phyloP scores from a whole-genome alignment of 2,113 vertebrate species.

The Dipodomys merriami region DNA sequence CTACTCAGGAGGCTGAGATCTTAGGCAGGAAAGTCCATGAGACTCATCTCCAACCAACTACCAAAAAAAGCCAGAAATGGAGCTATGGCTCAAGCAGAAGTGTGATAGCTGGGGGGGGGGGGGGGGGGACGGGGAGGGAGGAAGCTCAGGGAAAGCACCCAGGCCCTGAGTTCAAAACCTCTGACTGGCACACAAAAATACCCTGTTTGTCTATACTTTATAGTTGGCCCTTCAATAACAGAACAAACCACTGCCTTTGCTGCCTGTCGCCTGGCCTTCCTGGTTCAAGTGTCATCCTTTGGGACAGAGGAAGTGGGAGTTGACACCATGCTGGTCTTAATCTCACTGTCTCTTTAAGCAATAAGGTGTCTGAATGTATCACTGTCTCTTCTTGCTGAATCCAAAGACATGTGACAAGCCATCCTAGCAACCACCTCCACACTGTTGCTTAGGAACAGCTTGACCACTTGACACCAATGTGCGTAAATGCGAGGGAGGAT shows the following conservation, averaged over 20 bases:
- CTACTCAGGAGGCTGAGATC: too few species aligned
- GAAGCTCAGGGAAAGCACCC: too few species aligned
- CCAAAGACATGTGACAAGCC: conserved; percentile 18
- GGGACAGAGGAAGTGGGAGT: not conserved
- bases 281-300: not conserved
- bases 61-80: too few species aligned
- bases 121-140: too few species aligned
- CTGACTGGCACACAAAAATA: not conserved
- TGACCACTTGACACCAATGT: conserved; percentile 46
- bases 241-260: not conserved
- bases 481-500: not conserved
- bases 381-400: not conserved
- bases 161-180: too few species aligned
- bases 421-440: conserved; percentile 7
- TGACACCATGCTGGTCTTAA: not conserved
- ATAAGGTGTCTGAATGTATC: not conserved
- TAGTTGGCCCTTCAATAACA: conserved; percentile 3
- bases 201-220: not conserved
- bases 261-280: not conserved
- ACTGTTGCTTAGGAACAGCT: conserved; percentile 46
- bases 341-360: conserved; percentile 19
- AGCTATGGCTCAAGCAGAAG: too few species aligned
- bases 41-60: too few species aligned
- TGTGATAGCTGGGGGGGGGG: too few species aligned
- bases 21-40: too few species aligned